phyloP scores from a whole-genome alignment of 2,888 invertebrate species.

The Aphodius sticticus region DNA sequence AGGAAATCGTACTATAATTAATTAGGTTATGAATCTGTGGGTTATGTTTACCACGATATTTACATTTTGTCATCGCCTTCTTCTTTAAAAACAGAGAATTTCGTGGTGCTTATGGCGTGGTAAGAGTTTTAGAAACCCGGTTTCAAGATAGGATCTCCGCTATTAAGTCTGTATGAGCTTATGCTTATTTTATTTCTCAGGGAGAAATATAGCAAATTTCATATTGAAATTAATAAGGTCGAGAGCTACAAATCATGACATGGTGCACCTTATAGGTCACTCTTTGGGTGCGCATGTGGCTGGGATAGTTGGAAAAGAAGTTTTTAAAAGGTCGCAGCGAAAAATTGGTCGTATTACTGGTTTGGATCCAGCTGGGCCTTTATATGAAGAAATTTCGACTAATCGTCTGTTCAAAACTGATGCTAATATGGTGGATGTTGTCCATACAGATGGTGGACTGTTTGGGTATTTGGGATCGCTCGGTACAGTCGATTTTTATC shows the following conservation, averaged over 20 bases:
- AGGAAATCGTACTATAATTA: too few relatives aligned
- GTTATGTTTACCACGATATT: too few relatives aligned
- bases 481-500: conserved; percentile 58
- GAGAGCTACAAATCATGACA: conserved; percentile 35
- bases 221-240: conserved; percentile 13
- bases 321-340: conserved; percentile 41
- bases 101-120: too few relatives aligned
- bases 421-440: conserved; percentile 74
- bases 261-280: conserved; percentile 53
- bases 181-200: not conserved
- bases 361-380: conserved; percentile 64
- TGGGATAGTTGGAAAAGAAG: conserved; percentile 50
- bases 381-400: conserved; percentile 55
- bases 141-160: too few relatives aligned
- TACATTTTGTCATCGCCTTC: too few relatives aligned
- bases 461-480: conserved; percentile 58
- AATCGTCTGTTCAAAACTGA: conserved; percentile 68
- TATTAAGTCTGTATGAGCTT: too few relatives aligned
- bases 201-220: conserved; percentile 27
- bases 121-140: too few relatives aligned
- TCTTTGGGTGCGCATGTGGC: conserved; percentile 55
- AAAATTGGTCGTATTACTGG: conserved; percentile 60
- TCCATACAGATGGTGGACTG: conserved; percentile 73
- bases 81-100: too few relatives aligned
- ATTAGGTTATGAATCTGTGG: too few relatives aligned